Percentiles rank a stretch among this genome's conserved stretches.
Evolutionary conservation across 2,888 invertebrate species (phyloP).

Genomic region (Phyllotreta cruciferae): DNA sequence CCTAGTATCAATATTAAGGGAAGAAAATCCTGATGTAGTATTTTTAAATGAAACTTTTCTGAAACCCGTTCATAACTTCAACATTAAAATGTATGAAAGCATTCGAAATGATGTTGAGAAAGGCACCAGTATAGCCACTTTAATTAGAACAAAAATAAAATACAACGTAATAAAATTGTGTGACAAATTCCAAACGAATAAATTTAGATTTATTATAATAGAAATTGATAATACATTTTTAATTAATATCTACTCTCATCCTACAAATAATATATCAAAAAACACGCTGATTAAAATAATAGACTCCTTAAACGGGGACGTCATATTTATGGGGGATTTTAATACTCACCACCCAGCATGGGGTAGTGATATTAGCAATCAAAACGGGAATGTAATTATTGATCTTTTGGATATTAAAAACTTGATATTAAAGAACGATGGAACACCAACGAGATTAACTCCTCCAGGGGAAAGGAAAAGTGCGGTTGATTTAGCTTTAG

Average conservation of each 20-base stretch:
- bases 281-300: neutral
- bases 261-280: constrained; percentile 8
- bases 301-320: neutral
- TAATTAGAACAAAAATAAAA: constrained; percentile 1
- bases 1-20: constrained; percentile 2
- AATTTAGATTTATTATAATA: constrained; percentile 4
- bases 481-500: constrained; percentile 23
- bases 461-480: neutral
- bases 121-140: constrained; percentile 1
- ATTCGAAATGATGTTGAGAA: neutral
- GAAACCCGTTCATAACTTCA: constrained; percentile 9
- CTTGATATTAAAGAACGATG: constrained; percentile 19
- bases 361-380: constrained; percentile 3
- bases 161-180: constrained; percentile 1
- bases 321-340: constrained; percentile 16
- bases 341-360: constrained; percentile 10
- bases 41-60: constrained; percentile 20
- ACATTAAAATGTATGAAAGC: constrained; percentile 8
- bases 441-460: constrained; percentile 13
- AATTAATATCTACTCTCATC: constrained; percentile 20
- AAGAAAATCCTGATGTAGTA: constrained; percentile 14
- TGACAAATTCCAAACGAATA: constrained; percentile 4
- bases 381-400: neutral
- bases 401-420: constrained; percentile 2
- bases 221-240: constrained; percentile 8